Percentiles rank a stretch among this genome's conserved stretches.
phyloP scores from a whole-genome alignment of 1,140 invertebrate species.

The Leptopilina boulardi region DNA sequence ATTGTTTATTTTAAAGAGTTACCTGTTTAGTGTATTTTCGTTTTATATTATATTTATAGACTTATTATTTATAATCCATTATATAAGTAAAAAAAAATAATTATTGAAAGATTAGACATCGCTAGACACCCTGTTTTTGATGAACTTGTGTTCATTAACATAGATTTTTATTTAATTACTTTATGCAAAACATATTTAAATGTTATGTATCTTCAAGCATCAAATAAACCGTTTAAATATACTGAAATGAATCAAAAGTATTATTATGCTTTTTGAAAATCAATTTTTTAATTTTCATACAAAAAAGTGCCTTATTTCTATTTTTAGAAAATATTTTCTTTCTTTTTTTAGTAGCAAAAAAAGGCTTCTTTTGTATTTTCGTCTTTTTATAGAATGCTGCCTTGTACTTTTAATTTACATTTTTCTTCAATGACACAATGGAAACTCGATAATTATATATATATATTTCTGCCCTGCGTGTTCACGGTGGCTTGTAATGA shows the following conservation, averaged over 20 bases:
- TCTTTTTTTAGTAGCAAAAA: too few relatives aligned
- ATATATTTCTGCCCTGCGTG: background rate
- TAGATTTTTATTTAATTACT: constrained; percentile 15
- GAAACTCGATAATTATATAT: background rate
- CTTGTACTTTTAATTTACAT: background rate
- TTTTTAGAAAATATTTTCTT: too few relatives aligned
- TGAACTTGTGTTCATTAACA: background rate
- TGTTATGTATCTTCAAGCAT: background rate
- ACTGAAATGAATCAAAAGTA: background rate
- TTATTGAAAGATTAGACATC: background rate
- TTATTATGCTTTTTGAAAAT: background rate
- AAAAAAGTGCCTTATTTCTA: too few relatives aligned
- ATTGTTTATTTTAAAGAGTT: background rate
- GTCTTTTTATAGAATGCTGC: background rate
- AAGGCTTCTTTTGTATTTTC: background rate
- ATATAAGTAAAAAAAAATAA: background rate
- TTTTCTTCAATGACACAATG: background rate
- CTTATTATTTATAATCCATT: background rate
- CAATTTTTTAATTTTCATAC: background rate
- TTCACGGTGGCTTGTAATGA: background rate
- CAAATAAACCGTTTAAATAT: background rate
- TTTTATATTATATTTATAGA: constrained; percentile 3
- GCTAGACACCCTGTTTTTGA: constrained; percentile 20
- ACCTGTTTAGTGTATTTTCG: background rate
- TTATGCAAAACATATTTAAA: background rate